Evolutionary conservation across 2,888 invertebrate genomes (phyloP), one percentile per base, ranked within the genome.

Genomic region (Dasysyrphus tricinctus): DNA sequence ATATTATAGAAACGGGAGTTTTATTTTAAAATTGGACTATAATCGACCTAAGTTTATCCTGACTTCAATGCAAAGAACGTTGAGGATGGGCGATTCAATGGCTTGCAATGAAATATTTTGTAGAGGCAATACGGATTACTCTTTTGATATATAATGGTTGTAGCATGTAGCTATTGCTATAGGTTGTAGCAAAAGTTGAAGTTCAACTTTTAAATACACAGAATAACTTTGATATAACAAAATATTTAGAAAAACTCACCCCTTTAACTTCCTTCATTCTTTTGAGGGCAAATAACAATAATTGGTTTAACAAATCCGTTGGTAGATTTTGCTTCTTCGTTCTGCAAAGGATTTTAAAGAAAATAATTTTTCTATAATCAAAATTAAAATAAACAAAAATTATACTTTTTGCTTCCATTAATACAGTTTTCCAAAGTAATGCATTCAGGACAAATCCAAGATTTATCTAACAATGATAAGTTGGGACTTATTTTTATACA

Each of bases 361-460:
- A 14, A 37, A 32, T 29, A 63, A 24, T 34, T 5, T 8, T 19
- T 34, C 44, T 37, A 0, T 11, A 39, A 57, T 29, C 24, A 12
- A 44, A 61, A 57, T 24, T 24, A 59, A 32, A 42, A 14, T 3
- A 59, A 44, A n/a, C 5, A 72, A 32, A 75, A 16, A 9, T 47
- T 73, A 84, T 90, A 92, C 92, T 90, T 90, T 88, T 91, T 92
- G 34, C 90, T 89, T 70, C 89, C 89, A 73, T 84, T 90, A 34
- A 90, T 86, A 4, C 89, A 89, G 84, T 88, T 90, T 87, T 97
- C 93, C 67, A 96, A 94, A 8, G 94, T 92, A 87, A 95, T 93
- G 91, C 98, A 99, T 92, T 98, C 98, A 0, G 97, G 96, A 91
- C 98, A 98, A 65, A 96, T 95, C 97, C 97, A 98, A 89, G 93